Evolutionary conservation across 2,888 invertebrate species (phyloP), one percentile per base, ranked within the genome.

Genomic region (Anoplius nigerrimus): DNA sequence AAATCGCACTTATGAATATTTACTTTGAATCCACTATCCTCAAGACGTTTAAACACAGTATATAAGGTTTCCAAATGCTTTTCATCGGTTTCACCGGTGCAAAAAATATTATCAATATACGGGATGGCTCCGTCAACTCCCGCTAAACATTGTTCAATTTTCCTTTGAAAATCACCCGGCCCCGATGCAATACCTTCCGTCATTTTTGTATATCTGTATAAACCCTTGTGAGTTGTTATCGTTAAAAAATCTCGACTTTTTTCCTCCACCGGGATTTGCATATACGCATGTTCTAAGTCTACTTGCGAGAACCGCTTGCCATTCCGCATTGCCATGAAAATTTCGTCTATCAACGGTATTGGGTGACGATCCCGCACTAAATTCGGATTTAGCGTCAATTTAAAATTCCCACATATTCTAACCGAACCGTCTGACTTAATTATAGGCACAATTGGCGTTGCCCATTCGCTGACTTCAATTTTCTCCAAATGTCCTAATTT

Each of bases 361-460:
- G 82, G 83, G 62, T 84, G 72, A 56, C 79, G 71, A 62, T 83
- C 79, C 0, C 78, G 71, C 13, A 77, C 53, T 42, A 83, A 65
- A 11, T 51, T 42, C 6, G 78, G 78, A 66, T 83, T 85, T 22
- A 84, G 24, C 2, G 82, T 82, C 5, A 82, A 51, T 78, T 78
- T 81, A 53, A 80, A 82, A 69, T 81, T 71, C 0, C 78, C 78
- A 55, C 80, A 80, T 46, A 81, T 69, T 48, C 82, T 68, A 3
- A 86, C 71, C 6, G 48, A 34, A 3, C 73, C 75, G 56, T 81
- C 65, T 21, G 71, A 67, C 71, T 86, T 86, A 3, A 73, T 58
- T 20, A 86, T 80, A 2, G 80, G 79, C 0, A 85, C 85, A 20
- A 84, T 79, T 0, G 86, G 85, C 13, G 86, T 84, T 16, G 81